Conservation (phyloP, 1,140 invertebrate genomes). For the Drosophila murphyi region DNA sequence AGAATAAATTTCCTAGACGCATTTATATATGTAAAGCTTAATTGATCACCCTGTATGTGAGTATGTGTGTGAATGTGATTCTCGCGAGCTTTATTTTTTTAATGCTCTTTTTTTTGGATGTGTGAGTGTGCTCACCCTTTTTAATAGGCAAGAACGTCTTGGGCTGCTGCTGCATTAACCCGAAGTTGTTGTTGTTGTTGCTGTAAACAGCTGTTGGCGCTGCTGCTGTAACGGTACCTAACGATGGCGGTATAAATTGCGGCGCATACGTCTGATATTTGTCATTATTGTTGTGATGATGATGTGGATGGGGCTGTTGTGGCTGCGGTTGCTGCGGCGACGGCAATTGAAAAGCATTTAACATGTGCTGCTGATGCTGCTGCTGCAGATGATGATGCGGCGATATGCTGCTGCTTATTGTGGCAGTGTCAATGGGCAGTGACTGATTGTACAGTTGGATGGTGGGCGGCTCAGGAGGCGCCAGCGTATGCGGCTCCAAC, state of each 20-base stretch:
- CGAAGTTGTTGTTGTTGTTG: constrained; percentile 51
- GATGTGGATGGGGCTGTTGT: constrained; percentile 1
- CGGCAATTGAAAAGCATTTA: constrained; percentile 60
- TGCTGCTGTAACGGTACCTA: constrained; percentile 38
- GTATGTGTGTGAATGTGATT: constrained; percentile 17
- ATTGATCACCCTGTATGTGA: background rate
- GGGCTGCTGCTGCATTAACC: constrained; percentile 66
- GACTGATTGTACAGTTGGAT: constrained; percentile 73
- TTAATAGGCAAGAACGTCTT: constrained; percentile 77
- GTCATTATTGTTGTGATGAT: constrained; percentile 51
- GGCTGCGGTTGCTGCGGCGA: constrained; percentile 44
- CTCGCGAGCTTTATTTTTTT: constrained; percentile 1
- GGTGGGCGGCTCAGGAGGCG: constrained; percentile 69
- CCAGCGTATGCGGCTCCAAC: constrained; percentile 61
- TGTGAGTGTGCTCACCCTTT: constrained; percentile 72
- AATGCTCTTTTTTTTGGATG: background rate
- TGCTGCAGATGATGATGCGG: constrained; percentile 63
- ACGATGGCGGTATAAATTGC: constrained; percentile 56
- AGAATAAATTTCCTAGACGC: background rate
- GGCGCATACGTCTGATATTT: constrained; percentile 71
- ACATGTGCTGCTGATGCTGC: constrained; percentile 58
- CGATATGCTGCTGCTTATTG: constrained; percentile 42
- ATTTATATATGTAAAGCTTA: background rate
- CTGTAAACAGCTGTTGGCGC: constrained; percentile 31
- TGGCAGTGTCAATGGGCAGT: constrained; percentile 46